Percentiles rank a stretch among this genome's conserved stretches.
Evolutionary conservation across 92 coral and sea anemone species (phyloP).

Genomic region (Palythoa grandiflora): DNA sequence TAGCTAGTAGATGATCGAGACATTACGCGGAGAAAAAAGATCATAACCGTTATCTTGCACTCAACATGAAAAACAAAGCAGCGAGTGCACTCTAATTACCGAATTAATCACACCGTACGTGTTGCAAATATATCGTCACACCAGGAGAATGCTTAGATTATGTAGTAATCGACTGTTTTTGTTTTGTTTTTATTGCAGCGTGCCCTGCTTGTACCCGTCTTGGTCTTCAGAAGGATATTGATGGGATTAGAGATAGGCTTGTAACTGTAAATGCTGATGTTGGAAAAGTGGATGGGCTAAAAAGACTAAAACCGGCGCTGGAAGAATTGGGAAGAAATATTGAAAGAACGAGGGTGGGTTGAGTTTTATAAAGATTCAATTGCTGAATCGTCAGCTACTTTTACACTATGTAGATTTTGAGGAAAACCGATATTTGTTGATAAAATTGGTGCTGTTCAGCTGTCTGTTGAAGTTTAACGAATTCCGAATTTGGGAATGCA

Average conservation of each 20-base stretch:
- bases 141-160: no score
- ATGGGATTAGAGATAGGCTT: slow-evolving; percentile 55
- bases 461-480: no score
- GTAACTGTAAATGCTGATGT: slow-evolving; percentile 53
- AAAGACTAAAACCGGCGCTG: slow-evolving; percentile 66
- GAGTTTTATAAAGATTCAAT: neutral
- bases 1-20: no score
- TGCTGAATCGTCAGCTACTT: neutral
- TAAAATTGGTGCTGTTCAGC: no score
- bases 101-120: no score
- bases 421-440: no score
- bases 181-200: slow-evolving; percentile 51
- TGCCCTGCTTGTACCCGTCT: slow-evolving; percentile 83
- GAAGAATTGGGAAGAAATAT: slow-evolving; percentile 55
- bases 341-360: slow-evolving; percentile 61
- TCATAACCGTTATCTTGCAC: no score
- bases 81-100: no score
- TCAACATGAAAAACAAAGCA: no score
- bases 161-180: neutral
- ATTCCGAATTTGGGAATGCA: no score
- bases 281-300: slow-evolving; percentile 65
- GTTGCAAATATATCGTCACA: no score
- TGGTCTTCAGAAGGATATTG: slow-evolving; percentile 80
- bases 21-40: no score
- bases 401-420: neutral